A percentile compares a stretch with the other conserved stretches of the same genome.
Conservation (phyloP, 2,113 vertebrate genomes). For the Cryptomyrus ogoouensis region DNA sequence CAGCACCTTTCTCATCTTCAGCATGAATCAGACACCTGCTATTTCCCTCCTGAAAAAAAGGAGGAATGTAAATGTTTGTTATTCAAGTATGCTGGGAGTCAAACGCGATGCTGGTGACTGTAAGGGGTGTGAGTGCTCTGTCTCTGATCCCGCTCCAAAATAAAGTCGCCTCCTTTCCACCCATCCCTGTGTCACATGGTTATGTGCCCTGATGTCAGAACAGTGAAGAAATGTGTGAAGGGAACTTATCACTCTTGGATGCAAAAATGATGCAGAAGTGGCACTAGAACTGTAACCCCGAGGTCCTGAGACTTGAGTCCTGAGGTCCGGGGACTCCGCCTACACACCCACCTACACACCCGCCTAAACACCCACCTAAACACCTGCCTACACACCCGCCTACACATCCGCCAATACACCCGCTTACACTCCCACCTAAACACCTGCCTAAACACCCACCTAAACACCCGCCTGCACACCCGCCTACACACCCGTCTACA, state of each 20-base stretch:
- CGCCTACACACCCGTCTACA: neutral
- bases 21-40: neutral
- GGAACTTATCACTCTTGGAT: neutral
- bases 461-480: neutral
- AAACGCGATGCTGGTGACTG: neutral
- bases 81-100: neutral
- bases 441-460: no score
- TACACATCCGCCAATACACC: neutral
- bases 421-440: neutral
- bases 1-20: neutral
- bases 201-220: neutral
- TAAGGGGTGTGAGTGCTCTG: neutral
- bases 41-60: neutral
- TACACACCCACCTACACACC: neutral
- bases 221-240: neutral
- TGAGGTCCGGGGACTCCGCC: neutral
- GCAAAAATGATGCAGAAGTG: neutral
- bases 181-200: neutral
- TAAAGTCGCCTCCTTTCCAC: neutral
- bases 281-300: neutral
- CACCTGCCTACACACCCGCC: neutral
- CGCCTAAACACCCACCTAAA: rapidly evolving
- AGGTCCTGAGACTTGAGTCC: neutral
- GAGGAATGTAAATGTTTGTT: neutral
- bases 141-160: neutral